Evolutionary conservation across 1,140 invertebrate genomes (phyloP).

Genomic region (Fopius arisanus): DNA sequence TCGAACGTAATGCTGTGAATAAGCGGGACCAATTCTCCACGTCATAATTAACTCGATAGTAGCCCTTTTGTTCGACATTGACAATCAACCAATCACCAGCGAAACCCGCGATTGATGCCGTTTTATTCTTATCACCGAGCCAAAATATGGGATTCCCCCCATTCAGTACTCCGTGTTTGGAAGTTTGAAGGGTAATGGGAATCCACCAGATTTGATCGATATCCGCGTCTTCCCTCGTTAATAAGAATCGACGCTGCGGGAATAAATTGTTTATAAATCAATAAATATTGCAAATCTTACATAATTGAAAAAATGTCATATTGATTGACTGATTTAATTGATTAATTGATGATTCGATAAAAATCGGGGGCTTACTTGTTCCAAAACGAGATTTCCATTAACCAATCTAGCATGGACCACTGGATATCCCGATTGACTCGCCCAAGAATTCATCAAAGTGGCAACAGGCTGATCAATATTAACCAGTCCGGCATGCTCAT

Average conservation of each 20-base stretch:
- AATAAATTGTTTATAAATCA: not conserved
- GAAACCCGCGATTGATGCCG: conserved; percentile 29
- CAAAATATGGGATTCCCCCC: conserved; percentile 43
- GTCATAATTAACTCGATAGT: conserved; percentile 74
- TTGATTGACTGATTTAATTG: too few species aligned
- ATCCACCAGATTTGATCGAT: conserved; percentile 39
- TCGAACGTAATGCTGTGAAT: conserved; percentile 60
- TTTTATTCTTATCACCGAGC: conserved; percentile 43
- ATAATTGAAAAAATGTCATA: too few species aligned
- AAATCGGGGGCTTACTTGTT: conserved; percentile 60
- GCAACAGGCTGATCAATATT: conserved; percentile 56
- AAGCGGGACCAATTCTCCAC: conserved; percentile 63
- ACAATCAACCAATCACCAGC: conserved; percentile 66
- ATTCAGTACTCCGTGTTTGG: conserved; percentile 11
- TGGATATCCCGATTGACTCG: conserved; percentile 76
- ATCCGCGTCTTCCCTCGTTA: not conserved
- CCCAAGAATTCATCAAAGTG: conserved; percentile 74
- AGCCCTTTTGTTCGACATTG: conserved; percentile 71
- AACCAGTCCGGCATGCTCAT: conserved; percentile 44
- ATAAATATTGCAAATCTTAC: too few species aligned
- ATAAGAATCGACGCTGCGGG: conserved; percentile 34
- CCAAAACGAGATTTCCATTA: conserved; percentile 54
- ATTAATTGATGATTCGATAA: too few species aligned
- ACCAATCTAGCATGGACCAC: conserved; percentile 68
- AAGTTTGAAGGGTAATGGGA: conserved; percentile 43